Percentiles rank a stretch among this genome's conserved stretches.
Conservation (phyloP, 2,113 vertebrate species). For the Alethe castanea region DNA sequence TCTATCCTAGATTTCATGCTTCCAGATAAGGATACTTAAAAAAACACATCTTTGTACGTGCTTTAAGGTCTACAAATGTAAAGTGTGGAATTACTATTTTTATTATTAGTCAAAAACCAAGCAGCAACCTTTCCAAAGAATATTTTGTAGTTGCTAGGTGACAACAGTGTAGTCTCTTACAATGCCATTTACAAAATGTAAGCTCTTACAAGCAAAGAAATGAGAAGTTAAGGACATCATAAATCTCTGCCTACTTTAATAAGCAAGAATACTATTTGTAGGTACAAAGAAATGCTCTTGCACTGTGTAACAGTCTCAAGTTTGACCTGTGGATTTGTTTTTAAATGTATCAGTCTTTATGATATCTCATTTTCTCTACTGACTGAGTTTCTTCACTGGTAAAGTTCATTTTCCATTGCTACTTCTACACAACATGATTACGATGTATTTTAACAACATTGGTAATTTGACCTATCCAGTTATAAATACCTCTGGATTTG, state of each 20-base stretch:
- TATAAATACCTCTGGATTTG: not conserved
- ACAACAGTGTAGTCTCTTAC: not conserved
- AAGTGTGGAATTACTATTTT: not conserved
- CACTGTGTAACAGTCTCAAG: not conserved
- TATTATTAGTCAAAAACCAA: not conserved
- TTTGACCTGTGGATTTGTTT: not conserved
- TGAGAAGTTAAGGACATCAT: not conserved
- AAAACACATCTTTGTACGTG: not conserved
- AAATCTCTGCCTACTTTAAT: not conserved
- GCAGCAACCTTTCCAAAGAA: not conserved
- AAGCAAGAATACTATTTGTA: not conserved
- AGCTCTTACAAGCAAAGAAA: constrained; percentile 5
- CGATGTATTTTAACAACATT: not conserved
- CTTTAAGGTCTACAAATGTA: not conserved
- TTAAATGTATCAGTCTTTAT: not conserved
- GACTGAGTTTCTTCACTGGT: not conserved
- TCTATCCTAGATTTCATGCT: not conserved
- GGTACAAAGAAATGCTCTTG: not conserved
- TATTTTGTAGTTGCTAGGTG: constrained; percentile 17
- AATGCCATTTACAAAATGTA: not conserved
- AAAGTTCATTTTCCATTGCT: not conserved
- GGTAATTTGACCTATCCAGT: not conserved
- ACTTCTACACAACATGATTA: not conserved
- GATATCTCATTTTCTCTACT: not conserved
- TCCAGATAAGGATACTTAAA: not conserved